A percentile compares a stretch with the other conserved stretches of the same genome.
Conservation (phyloP, 2,888 invertebrate genomes). For the Creontiades dilutus region DNA sequence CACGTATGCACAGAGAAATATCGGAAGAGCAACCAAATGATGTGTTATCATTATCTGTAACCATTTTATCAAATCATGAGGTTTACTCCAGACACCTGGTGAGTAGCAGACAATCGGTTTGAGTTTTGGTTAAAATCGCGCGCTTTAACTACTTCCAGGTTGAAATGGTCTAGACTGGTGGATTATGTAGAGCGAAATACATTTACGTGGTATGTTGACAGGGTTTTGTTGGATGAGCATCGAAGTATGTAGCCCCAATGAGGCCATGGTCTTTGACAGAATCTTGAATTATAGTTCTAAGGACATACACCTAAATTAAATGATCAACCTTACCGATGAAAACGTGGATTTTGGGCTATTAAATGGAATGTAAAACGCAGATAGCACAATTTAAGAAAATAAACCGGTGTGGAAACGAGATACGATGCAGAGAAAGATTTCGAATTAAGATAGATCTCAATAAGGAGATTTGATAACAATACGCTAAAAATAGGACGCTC, state of each 20-base stretch:
- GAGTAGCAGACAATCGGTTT: too few relatives aligned
- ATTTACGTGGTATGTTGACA: too few relatives aligned
- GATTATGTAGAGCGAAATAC: too few relatives aligned
- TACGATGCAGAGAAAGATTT: slow-evolving; percentile 53
- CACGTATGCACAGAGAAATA: too few relatives aligned
- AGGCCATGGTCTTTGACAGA: neutral
- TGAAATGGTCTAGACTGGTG: too few relatives aligned
- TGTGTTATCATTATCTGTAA: too few relatives aligned
- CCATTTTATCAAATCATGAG: too few relatives aligned
- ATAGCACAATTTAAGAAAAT: slow-evolving; percentile 42
- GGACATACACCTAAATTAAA: neutral
- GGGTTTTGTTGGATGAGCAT: too few relatives aligned
- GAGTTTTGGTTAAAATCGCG: too few relatives aligned
- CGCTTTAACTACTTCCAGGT: too few relatives aligned
- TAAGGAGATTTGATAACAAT: slow-evolving; percentile 70
- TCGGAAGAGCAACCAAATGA: too few relatives aligned
- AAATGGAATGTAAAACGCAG: slow-evolving; percentile 21
- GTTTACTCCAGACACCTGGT: too few relatives aligned
- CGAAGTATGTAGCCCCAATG: neutral
- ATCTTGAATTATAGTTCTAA: neutral
- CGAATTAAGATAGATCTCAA: slow-evolving; percentile 53
- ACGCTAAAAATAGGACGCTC: slow-evolving; percentile 64
- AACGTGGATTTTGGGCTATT: neutral
- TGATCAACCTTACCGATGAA: neutral
- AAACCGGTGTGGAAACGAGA: slow-evolving; percentile 36